These are phyloP conservation scores for Gymnoscelis rufifasciata DNA, from an alignment of 2,888 invertebrate genomes.

Conservation along the genomic window DNA sequence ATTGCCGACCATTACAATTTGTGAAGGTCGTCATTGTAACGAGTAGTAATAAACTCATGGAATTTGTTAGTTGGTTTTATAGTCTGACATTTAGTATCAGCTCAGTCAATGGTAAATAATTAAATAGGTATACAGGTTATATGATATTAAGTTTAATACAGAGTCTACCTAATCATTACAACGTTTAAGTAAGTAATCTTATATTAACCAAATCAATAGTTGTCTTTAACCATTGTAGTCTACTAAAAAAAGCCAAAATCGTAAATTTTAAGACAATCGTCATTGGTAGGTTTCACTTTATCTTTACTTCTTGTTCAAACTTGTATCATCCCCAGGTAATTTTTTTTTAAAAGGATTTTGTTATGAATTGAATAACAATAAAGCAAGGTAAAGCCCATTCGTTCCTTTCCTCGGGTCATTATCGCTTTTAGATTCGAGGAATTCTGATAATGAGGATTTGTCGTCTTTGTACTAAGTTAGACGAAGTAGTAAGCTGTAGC, in stretches of 20 bases:
- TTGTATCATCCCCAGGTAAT: conserved; percentile 21
- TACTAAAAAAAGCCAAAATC: no score
- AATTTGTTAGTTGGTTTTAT: conserved; percentile 10
- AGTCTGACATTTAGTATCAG: neutral
- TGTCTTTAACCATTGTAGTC: no score
- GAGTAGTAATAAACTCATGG: conserved; percentile 7
- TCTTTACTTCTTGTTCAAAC: conserved; percentile 20
- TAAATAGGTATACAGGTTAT: no score
- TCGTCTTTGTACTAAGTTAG: conserved; percentile 7
- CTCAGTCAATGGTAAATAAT: no score
- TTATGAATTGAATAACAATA: conserved; percentile 19
- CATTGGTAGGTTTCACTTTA: conserved; percentile 8
- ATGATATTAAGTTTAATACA: no score
- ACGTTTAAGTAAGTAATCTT: no score
- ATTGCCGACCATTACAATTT: conserved; percentile 30
- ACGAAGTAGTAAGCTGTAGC: conserved; percentile 8
- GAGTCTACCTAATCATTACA: no score
- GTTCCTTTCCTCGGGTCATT: conserved; percentile 8
- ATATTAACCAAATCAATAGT: no score
- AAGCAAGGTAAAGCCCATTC: conserved; percentile 13
- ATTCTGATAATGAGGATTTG: conserved; percentile 14
- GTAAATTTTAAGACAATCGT: conserved; percentile 8
- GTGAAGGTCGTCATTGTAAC: conserved; percentile 22
- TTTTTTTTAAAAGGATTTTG: conserved; percentile 12
- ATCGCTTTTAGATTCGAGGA: conserved; percentile 12